Evolutionary conservation across 1,140 invertebrate genomes (phyloP).

Genomic region (Achatina immaculata): DNA sequence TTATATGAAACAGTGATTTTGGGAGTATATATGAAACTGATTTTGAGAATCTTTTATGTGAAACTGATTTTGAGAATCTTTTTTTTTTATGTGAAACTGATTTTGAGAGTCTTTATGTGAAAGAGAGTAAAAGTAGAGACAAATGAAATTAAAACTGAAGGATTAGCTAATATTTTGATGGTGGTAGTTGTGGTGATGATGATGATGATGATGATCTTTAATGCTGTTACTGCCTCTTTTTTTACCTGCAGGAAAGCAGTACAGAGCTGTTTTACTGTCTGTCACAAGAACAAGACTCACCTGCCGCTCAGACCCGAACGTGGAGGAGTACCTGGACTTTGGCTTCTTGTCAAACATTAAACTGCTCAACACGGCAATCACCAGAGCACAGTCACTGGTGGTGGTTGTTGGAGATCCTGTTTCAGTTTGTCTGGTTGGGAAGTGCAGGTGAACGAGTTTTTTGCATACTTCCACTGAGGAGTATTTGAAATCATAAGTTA

Average conservation of each 20-base stretch:
- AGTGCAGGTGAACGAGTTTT: constrained; percentile 76
- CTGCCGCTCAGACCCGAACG: constrained; percentile 72
- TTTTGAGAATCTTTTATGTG: too few species aligned
- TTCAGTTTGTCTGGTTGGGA: constrained; percentile 85
- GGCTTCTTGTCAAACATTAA: constrained; percentile 89
- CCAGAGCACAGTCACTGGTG: constrained; percentile 87
- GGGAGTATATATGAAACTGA: too few species aligned
- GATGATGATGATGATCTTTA: too few species aligned
- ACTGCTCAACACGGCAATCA: constrained; percentile 88
- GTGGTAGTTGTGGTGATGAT: background rate
- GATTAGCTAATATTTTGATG: background rate
- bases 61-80: too few species aligned
- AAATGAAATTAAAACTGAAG: too few species aligned
- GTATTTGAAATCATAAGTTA: too few species aligned
- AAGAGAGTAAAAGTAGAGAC: too few species aligned
- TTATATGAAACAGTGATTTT: too few species aligned
- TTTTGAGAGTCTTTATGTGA: too few species aligned
- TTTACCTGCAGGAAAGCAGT: constrained; percentile 81
- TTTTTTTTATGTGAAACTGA: too few species aligned
- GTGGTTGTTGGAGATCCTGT: constrained; percentile 90
- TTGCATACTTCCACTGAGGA: too few species aligned
- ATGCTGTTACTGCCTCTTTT: too few species aligned
- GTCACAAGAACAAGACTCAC: constrained; percentile 85
- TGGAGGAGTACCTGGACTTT: constrained; percentile 80
- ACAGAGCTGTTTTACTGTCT: constrained; percentile 86